phyloP scores from a whole-genome alignment of 2,888 invertebrate species.

The Hermodice carunculata region DNA sequence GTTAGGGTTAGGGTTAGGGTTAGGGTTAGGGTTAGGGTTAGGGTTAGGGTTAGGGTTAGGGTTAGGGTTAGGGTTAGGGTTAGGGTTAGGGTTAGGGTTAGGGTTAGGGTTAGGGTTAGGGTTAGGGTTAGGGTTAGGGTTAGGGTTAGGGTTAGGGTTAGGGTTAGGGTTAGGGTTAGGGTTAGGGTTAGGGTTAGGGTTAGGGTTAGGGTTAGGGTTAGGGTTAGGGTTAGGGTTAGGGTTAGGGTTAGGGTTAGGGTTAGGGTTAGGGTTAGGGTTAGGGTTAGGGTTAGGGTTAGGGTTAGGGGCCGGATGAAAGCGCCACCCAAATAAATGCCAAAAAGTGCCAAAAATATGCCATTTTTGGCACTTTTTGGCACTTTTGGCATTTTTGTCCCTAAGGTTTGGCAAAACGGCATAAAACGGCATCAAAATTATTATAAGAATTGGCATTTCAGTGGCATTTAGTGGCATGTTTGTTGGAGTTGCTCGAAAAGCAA shows the following conservation, averaged over 20 bases:
- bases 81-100: constrained; percentile 12
- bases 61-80: constrained; percentile 5
- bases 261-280: constrained; percentile 10
- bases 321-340: no score
- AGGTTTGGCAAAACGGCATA: no score
- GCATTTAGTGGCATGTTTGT: no score
- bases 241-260: constrained; percentile 15
- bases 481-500: no score
- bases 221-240: background rate
- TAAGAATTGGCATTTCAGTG: no score
- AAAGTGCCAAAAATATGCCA: no score
- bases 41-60: background rate
- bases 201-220: no score
- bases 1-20: no score
- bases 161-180: background rate
- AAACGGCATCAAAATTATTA: no score
- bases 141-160: background rate
- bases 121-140: constrained; percentile 1
- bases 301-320: no score
- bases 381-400: no score
- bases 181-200: background rate
- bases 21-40: background rate
- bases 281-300: background rate
- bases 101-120: background rate
- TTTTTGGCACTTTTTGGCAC: no score